phyloP scores from a whole-genome alignment of 2,113 vertebrate species.

The Sminthopsis crassicaudata region DNA sequence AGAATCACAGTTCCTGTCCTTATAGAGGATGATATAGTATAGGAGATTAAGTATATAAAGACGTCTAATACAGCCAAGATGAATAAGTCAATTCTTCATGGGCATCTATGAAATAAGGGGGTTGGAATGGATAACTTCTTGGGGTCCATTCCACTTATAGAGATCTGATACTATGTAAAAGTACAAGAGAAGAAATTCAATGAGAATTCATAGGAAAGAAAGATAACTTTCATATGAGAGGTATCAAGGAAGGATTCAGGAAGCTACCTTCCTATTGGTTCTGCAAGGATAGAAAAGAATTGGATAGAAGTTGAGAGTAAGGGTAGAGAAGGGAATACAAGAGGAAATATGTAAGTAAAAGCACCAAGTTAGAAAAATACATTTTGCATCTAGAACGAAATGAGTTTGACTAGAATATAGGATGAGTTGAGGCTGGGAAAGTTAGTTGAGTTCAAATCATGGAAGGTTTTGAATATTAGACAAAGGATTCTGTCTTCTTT shows the following conservation, averaged over 20 bases:
- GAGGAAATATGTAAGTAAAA: not conserved
- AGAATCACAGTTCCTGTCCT: not conserved
- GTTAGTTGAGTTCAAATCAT: not conserved
- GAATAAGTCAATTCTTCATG: not conserved
- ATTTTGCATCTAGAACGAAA: not conserved
- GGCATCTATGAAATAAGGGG: not conserved
- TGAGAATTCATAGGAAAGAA: not conserved
- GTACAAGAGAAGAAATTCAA: not conserved
- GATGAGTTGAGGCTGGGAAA: not conserved
- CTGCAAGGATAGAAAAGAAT: not conserved
- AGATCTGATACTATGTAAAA: not conserved
- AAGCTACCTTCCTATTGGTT: not conserved
- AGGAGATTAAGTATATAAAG: not conserved
- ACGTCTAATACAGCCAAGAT: not conserved
- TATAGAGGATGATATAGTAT: not conserved
- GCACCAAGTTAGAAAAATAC: not conserved
- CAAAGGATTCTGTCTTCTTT: not conserved
- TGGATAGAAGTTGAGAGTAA: not conserved
- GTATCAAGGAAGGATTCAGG: not conserved
- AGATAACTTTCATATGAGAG: not conserved
- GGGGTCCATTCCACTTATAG: not conserved
- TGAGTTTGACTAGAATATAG: not conserved
- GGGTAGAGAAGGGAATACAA: not conserved
- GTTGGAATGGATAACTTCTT: not conserved
- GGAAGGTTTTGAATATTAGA: not conserved